Conservation (phyloP, 2,113 vertebrate genomes). For the Channa argus region DNA sequence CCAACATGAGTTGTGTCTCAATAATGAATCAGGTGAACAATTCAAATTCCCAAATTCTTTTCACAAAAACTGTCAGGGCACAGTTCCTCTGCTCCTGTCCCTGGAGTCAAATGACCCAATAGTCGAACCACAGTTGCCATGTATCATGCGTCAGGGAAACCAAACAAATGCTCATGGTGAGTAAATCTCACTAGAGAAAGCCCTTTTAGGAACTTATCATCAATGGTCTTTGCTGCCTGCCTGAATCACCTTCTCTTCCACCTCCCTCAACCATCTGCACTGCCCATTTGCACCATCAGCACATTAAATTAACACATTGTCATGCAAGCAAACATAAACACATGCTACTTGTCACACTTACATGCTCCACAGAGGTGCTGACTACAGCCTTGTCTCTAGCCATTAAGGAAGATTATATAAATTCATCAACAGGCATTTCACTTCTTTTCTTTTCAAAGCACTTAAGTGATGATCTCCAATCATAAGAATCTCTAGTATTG, state of each 20-base stretch:
- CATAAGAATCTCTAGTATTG: constrained; percentile 12
- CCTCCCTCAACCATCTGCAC: neutral
- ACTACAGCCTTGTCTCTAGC: constrained; percentile 54
- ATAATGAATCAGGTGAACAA: constrained; percentile 36
- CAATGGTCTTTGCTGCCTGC: constrained; percentile 20
- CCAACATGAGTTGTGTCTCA: constrained; percentile 41
- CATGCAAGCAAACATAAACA: constrained; percentile 23
- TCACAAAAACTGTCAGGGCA: constrained; percentile 11
- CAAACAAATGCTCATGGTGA: constrained; percentile 5
- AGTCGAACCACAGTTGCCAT: constrained; percentile 25
- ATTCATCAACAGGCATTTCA: constrained; percentile 60
- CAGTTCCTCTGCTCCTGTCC: constrained; percentile 5
- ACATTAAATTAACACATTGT: constrained; percentile 21
- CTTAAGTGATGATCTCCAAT: constrained; percentile 25
- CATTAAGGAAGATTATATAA: constrained; percentile 51
- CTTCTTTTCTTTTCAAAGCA: constrained; percentile 1
- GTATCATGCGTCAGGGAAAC: constrained; percentile 13
- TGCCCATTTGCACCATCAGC: constrained; percentile 46
- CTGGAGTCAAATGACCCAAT: constrained; percentile 4
- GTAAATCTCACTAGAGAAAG: constrained; percentile 23
- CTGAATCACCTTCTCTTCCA: constrained; percentile 2
- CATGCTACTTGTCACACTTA: neutral
- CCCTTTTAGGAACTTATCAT: constrained; percentile 68
- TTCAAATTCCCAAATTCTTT: constrained; percentile 33
- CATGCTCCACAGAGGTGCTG: constrained; percentile 42